A percentile compares a stretch with the other conserved stretches of the same genome.
Conservation (phyloP, 2,113 vertebrate species). For the Sigmodon hispidus region DNA sequence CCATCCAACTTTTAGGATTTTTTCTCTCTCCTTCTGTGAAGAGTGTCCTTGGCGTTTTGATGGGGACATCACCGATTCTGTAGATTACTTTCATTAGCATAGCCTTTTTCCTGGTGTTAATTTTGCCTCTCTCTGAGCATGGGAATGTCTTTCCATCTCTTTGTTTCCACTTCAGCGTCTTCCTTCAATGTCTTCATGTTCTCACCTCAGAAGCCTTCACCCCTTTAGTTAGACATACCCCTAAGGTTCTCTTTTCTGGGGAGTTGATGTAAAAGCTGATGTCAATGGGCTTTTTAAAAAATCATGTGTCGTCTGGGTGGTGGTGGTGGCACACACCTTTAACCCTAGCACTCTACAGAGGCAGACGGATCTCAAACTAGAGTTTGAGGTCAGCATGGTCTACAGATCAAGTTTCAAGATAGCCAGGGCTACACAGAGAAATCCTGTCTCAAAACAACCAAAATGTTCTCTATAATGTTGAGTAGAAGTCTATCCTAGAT, state of each 20-base stretch:
- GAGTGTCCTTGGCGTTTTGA: neutral
- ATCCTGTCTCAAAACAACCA: neutral
- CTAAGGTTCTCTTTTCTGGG: neutral
- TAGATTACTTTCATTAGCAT: neutral
- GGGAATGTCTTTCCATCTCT: neutral
- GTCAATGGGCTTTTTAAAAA: neutral
- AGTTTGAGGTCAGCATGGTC: no score
- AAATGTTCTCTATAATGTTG: neutral
- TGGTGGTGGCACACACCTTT: neutral
- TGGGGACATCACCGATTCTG: neutral
- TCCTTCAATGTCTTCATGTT: neutral
- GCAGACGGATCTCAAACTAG: no score
- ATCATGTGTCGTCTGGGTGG: neutral
- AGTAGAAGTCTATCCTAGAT: neutral
- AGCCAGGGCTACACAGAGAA: neutral
- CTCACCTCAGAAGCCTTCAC: neutral
- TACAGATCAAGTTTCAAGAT: neutral
- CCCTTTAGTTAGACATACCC: neutral
- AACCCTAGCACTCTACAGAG: neutral
- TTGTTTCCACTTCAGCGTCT: neutral
- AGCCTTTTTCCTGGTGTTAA: neutral
- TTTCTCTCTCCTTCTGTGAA: neutral
- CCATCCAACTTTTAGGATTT: neutral
- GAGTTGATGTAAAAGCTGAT: neutral
- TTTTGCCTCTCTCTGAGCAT: neutral